Base-by-base conservation (phyloP, 2,888 invertebrate species). In the Thysanoteuthis rhombus region DNA sequence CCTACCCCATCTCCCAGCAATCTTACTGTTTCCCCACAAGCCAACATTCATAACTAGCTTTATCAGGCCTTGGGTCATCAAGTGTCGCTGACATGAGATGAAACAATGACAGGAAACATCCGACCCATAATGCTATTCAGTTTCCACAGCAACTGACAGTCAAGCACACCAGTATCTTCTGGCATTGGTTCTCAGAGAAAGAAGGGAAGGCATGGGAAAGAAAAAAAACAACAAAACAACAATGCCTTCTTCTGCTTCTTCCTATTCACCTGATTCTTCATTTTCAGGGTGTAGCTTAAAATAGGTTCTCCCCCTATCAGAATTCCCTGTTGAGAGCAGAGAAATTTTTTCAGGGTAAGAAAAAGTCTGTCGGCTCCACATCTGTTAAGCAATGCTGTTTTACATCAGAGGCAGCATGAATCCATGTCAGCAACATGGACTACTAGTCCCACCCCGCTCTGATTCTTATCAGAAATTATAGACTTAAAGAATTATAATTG, bases 121-220 rank as follows among this genome's bases (percentile, higher is more conserved):
- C 75, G 16, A n/a, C 40, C 25, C 52, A 38, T 40, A 92, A 92
- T 45, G 36, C 16, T 38, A 45, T 92, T n/a, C 4, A 16, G 45
- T 92, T 92, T 92, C 45, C 92, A 92, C 3, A 19, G 32, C 40
- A 40, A 92, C 45, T 92, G 40, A 92, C 92, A 42, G 40, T 92
- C 92, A 92, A 42, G 22, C 39, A 32, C 40, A 12, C 92, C 52
- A 52, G 32, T 38, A 39, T 36, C 32, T 92, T 36, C 92, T 4
- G 32, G 40, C 92, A n/a, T 92, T 42, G 40, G 16, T 40, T 92
- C 40, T n/a, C n/a, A 75, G 75, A n/a, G 75, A n/a, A 75, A 25
- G 28, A 28, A 75, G n/a, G 19, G n/a, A 75, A 75, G n/a, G n/a
- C 3, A 36, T 16, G 19, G 36, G 75, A 12, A 75, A 36, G 8